Evolutionary conservation across 1,140 invertebrate species (phyloP), one percentile per base, ranked within the genome.

Genomic region (Zaprionus vittiger): DNA sequence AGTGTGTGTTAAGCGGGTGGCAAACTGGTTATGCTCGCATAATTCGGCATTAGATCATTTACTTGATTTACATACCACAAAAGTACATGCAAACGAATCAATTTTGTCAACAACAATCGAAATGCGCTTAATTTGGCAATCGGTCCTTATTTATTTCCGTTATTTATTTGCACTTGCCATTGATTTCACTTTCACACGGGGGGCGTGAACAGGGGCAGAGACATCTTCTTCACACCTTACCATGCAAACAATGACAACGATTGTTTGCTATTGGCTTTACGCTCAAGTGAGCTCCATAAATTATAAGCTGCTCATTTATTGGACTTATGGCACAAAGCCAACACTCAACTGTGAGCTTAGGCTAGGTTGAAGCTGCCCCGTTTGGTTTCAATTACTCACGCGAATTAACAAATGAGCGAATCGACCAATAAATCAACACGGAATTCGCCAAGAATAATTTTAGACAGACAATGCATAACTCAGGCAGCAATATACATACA

Each of bases 321-420:
- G 72, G 63, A 62, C 31, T 57, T 22, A 31, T 44, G 57, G 77
- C 81, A 75, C 75, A 84, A 78, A 83, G 65, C 73, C 66, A 72
- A 70, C 64, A 60, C 64, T 84, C 55, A 57, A 60, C 37, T 34
- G 17, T 61, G 26, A 72, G 68, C 68, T 59, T 47, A 71, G 38
- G 52, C 73, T 49, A 61, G 69, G 67, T 71, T 79, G 57, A 75
- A 66, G 44, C 63, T 26, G 28, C 28, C 12, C 34, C 11, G 61
- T 62, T 78, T 70, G 47, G 73, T 52, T 79, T 81, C 81, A 89
- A 89, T 89, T 84, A 90, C 81, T 89, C 85, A 85, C 22, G 24
- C 80, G 57, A 72, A 71, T 64, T 81, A 77, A 56, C 54, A 57
- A 62, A 77, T 72, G 70, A 79, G 41, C 44, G 54, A 77, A 73